These are phyloP conservation scores for Lutra lutra DNA, from an alignment of 2,797 vertebrate species.

Conservation along the genomic window DNA sequence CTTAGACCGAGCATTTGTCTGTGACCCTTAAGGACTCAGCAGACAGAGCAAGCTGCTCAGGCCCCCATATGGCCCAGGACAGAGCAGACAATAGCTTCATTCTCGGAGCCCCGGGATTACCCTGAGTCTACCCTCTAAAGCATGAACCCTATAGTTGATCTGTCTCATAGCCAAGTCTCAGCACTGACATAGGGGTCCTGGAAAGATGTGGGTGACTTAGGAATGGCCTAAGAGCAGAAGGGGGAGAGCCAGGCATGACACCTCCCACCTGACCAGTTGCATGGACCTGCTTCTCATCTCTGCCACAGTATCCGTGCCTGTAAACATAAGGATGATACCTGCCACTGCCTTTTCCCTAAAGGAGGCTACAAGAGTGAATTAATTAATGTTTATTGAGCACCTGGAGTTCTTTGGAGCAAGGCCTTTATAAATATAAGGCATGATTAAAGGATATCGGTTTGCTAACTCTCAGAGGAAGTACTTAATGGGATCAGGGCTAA, in stretches of 20 bases:
- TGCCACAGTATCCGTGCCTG: background rate
- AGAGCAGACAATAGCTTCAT: background rate
- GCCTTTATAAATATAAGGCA: slow-evolving; percentile 66
- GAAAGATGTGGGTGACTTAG: background rate
- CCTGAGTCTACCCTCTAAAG: background rate
- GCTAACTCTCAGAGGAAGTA: slow-evolving; percentile 59
- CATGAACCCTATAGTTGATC: background rate
- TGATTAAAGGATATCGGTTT: slow-evolving; percentile 71
- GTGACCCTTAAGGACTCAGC: background rate
- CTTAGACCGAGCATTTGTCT: background rate
- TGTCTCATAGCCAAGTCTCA: background rate
- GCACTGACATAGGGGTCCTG: background rate
- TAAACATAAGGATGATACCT: slow-evolving; percentile 10
- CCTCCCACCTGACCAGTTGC: background rate
- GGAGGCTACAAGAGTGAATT: slow-evolving; percentile 13
- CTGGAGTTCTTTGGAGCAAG: slow-evolving; percentile 67
- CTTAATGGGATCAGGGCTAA: slow-evolving; percentile 62
- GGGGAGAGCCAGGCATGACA: background rate
- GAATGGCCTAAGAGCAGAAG: background rate
- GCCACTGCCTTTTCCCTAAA: slow-evolving; percentile 24
- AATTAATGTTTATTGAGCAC: slow-evolving; percentile 65
- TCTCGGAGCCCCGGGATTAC: background rate
- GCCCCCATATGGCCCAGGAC: background rate
- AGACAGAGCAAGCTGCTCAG: background rate
- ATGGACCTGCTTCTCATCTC: background rate